These are phyloP conservation scores for Pammene aurita DNA, from an alignment of 2,888 invertebrate species.

Conservation along the genomic window DNA sequence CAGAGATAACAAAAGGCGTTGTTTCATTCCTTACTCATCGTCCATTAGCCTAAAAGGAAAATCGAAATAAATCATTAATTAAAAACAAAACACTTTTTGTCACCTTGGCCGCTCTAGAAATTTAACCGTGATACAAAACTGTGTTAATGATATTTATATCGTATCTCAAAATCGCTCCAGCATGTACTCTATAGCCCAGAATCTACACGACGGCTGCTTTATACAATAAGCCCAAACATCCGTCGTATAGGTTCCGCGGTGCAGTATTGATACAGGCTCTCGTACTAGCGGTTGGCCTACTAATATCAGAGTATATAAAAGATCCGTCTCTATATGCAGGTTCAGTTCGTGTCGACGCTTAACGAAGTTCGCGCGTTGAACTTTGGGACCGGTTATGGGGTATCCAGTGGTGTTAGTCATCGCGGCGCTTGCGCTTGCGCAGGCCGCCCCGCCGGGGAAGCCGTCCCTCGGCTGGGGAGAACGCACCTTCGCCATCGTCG, in stretches of 20 bases:
- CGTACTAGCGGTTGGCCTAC: slow-evolving; percentile 80
- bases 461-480: slow-evolving; percentile 78
- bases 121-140: slow-evolving; percentile 73
- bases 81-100: slow-evolving; percentile 61
- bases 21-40: slow-evolving; percentile 36
- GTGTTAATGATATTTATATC: slow-evolving; percentile 77
- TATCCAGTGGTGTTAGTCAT: slow-evolving; percentile 61
- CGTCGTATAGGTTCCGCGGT: slow-evolving; percentile 49
- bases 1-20: slow-evolving; percentile 30
- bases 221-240: slow-evolving; percentile 4
- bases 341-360: slow-evolving; percentile 70
- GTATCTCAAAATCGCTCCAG: slow-evolving; percentile 68
- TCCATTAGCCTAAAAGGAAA: slow-evolving; percentile 46
- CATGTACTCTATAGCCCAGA: slow-evolving; percentile 46
- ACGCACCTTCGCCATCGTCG: slow-evolving; percentile 74
- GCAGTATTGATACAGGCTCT: slow-evolving; percentile 64
- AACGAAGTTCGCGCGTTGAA: slow-evolving; percentile 58
- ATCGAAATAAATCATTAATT: slow-evolving; percentile 60
- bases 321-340: slow-evolving; percentile 63
- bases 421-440: slow-evolving; percentile 58
- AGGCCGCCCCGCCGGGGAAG: slow-evolving; percentile 71
- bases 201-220: slow-evolving; percentile 12
- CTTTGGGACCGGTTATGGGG: slow-evolving; percentile 73
- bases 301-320: slow-evolving; percentile 75
- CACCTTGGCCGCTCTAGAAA: slow-evolving; percentile 73